phyloP scores from a whole-genome alignment of 2,888 invertebrate species.

The Chironomus riparius region DNA sequence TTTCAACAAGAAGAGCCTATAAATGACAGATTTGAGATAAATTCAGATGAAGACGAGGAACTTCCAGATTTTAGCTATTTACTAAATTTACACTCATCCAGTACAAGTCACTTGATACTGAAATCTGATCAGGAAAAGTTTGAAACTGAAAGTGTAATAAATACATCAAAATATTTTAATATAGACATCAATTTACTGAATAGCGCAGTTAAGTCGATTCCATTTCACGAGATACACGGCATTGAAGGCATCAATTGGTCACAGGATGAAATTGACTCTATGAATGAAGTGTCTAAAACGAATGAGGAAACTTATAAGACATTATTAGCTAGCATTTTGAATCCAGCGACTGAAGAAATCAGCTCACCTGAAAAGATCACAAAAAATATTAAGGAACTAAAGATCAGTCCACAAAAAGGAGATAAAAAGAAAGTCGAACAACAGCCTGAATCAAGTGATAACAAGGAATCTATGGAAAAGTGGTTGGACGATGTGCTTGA shows the following conservation, averaged over 20 bases:
- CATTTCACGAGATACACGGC: background rate
- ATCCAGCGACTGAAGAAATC: too few species aligned
- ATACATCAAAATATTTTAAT: conserved; percentile 2
- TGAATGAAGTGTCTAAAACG: background rate
- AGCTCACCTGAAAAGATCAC: background rate
- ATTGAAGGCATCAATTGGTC: background rate
- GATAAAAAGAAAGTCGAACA: background rate
- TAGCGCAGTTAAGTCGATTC: background rate
- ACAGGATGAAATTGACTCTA: background rate
- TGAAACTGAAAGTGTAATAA: background rate
- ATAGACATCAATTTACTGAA: background rate
- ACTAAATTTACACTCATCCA: background rate
- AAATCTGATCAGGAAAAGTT: conserved; percentile 2
- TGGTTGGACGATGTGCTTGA: conserved; percentile 16
- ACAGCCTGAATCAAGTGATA: background rate
- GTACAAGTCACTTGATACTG: background rate
- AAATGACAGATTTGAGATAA: background rate
- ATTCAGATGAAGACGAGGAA: background rate
- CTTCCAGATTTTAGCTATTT: background rate
- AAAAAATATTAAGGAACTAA: background rate
- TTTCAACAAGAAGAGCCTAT: background rate
- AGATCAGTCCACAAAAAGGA: background rate
- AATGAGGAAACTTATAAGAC: background rate
- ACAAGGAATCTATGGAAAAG: background rate
- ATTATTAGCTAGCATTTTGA: background rate